These are phyloP conservation scores for Sesamia nonagrioides DNA, from an alignment of 1,140 invertebrate species.

Conservation along the genomic window DNA sequence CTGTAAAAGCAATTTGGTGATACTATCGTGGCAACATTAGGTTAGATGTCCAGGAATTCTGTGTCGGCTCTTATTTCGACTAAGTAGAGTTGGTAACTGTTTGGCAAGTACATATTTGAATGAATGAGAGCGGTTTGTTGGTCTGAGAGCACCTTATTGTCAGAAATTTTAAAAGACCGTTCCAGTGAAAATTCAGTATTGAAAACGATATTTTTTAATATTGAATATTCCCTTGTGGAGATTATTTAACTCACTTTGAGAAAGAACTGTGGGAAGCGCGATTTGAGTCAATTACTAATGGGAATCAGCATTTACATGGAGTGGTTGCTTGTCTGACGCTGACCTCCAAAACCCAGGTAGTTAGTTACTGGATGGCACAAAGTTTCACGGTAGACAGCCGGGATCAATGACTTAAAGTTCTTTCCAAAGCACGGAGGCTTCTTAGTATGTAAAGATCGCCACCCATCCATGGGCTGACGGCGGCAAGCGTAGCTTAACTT, in stretches of 20 bases:
- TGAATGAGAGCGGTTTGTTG: background rate
- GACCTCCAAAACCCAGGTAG: too few species aligned
- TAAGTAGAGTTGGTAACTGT: background rate
- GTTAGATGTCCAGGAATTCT: background rate
- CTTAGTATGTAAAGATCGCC: too few species aligned
- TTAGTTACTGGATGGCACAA: too few species aligned
- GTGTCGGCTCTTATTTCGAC: background rate
- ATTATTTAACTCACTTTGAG: background rate
- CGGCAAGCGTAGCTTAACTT: too few species aligned
- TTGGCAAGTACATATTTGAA: background rate
- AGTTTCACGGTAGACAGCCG: too few species aligned
- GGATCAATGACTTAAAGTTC: too few species aligned
- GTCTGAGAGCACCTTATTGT: slow-evolving; percentile 30
- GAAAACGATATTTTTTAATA: slow-evolving; percentile 47
- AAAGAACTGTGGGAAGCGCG: background rate
- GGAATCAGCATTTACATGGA: too few species aligned
- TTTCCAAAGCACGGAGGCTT: too few species aligned
- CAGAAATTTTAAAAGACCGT: slow-evolving; percentile 41
- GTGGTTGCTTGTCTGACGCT: too few species aligned
- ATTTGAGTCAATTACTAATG: too few species aligned
- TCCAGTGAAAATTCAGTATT: slow-evolving; percentile 37
- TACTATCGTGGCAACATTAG: slow-evolving; percentile 17
- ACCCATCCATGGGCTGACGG: too few species aligned
- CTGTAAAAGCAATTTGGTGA: slow-evolving; percentile 38
- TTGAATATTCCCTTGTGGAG: slow-evolving; percentile 21